Evolutionary conservation across 2,797 vertebrate species (phyloP).

Genomic region (Myiotriccus ornatus): DNA sequence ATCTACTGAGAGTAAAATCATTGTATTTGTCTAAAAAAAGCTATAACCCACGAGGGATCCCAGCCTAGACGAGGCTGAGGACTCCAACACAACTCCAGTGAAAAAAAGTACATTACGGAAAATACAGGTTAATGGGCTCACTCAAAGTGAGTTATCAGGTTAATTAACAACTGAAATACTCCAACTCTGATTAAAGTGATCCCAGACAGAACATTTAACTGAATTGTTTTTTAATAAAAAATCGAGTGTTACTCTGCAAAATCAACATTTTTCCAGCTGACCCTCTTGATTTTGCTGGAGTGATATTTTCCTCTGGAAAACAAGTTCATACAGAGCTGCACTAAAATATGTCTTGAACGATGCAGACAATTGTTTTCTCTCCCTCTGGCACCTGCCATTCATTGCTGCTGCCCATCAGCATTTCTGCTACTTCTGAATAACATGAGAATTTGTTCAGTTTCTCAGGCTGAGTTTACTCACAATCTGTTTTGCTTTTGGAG

Average conservation of each 20-base stretch:
- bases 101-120: not conserved
- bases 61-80: not conserved
- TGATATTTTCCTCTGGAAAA: not conserved
- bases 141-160: not conserved
- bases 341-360: not conserved
- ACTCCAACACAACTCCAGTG: not conserved
- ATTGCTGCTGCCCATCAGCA: not conserved
- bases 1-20: constrained; percentile 27
- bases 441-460: not conserved
- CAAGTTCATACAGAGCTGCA: not conserved
- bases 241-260: not conserved
- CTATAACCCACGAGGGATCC: not conserved
- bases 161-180: constrained; percentile 40
- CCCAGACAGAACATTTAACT: not conserved
- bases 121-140: constrained; percentile 21
- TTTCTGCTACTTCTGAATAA: not conserved
- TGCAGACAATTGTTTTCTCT: not conserved
- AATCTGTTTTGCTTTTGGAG: not conserved
- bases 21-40: constrained; percentile 35
- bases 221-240: not conserved
- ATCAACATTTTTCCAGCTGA: not conserved
- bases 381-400: not conserved
- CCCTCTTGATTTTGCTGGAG: not conserved
- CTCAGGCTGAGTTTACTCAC: not conserved
- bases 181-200: constrained; percentile 20